These are phyloP conservation scores for Anarhynchus alexandrinus DNA, from an alignment of 2,113 vertebrate genomes.

Conservation along the genomic window DNA sequence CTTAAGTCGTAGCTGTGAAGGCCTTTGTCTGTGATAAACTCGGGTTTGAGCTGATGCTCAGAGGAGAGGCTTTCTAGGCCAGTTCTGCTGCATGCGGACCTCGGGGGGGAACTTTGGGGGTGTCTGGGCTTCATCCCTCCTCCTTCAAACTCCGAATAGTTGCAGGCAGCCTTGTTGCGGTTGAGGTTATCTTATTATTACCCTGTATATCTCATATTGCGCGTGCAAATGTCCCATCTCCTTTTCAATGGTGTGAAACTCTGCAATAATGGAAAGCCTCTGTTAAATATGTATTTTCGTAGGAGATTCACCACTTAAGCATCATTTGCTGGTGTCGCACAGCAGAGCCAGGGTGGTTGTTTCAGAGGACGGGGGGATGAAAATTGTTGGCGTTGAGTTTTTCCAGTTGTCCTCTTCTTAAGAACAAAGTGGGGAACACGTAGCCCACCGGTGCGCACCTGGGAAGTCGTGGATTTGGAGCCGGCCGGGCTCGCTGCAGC, in stretches of 20 bases:
- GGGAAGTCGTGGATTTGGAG: accelerated
- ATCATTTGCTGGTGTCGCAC: background rate
- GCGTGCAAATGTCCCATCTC: background rate
- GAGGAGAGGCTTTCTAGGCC: slow-evolving; percentile 26
- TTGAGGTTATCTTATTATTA: background rate
- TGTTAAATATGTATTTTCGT: background rate
- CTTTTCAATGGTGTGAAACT: background rate
- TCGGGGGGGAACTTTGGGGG: background rate
- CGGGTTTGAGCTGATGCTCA: background rate
- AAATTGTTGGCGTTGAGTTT: background rate
- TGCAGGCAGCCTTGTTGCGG: background rate
- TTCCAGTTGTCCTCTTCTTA: background rate
- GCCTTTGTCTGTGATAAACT: slow-evolving; percentile 32
- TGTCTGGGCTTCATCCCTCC: background rate
- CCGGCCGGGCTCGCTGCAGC: background rate
- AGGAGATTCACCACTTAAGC: background rate
- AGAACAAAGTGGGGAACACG: background rate
- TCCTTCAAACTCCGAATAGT: background rate
- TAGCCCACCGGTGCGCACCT: accelerated
- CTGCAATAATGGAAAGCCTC: background rate
- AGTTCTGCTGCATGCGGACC: background rate
- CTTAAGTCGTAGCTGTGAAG: slow-evolving; percentile 34
- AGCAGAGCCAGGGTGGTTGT: background rate
- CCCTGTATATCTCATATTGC: background rate
- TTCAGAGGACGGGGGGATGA: background rate